Evolutionary conservation across 2,888 invertebrate genomes (phyloP).

Genomic region (Phoronis australis): DNA sequence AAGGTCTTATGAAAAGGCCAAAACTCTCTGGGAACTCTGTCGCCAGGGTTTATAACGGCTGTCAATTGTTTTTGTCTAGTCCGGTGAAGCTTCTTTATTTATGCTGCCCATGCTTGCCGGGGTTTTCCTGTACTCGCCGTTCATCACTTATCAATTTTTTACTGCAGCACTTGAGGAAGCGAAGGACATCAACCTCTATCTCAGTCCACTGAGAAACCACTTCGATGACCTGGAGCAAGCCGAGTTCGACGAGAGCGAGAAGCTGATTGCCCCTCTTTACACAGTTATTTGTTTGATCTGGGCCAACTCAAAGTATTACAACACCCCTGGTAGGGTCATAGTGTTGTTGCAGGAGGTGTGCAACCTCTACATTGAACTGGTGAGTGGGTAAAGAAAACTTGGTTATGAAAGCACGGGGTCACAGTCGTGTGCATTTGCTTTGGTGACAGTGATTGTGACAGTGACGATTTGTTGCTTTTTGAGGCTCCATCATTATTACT

Average conservation of each 20-base stretch:
- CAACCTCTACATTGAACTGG: constrained; percentile 84
- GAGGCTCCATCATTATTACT: too few species aligned
- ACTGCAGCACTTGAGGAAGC: constrained; percentile 86
- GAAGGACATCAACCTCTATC: constrained; percentile 78
- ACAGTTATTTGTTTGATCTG: constrained; percentile 85
- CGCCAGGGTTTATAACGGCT: too few species aligned
- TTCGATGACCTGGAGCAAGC: constrained; percentile 65
- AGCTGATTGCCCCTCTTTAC: constrained; percentile 73
- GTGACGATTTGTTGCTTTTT: background rate
- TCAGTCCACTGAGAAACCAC: constrained; percentile 75
- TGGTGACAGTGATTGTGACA: too few species aligned
- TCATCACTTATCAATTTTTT: too few species aligned
- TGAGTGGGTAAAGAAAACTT: constrained; percentile 48
- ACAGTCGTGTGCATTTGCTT: too few species aligned
- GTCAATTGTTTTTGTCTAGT: too few species aligned
- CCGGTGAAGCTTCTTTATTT: too few species aligned
- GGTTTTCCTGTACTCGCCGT: too few species aligned
- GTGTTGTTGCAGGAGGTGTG: constrained; percentile 82
- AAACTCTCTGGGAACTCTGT: too few species aligned
- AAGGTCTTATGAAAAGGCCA: too few species aligned
- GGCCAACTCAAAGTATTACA: constrained; percentile 81
- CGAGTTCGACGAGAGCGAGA: constrained; percentile 51
- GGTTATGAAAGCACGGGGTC: too few species aligned
- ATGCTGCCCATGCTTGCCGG: too few species aligned
- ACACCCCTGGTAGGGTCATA: constrained; percentile 81